These are phyloP conservation scores for Orthosia cruda DNA, from an alignment of 2,888 invertebrate genomes.

Conservation along the genomic window DNA sequence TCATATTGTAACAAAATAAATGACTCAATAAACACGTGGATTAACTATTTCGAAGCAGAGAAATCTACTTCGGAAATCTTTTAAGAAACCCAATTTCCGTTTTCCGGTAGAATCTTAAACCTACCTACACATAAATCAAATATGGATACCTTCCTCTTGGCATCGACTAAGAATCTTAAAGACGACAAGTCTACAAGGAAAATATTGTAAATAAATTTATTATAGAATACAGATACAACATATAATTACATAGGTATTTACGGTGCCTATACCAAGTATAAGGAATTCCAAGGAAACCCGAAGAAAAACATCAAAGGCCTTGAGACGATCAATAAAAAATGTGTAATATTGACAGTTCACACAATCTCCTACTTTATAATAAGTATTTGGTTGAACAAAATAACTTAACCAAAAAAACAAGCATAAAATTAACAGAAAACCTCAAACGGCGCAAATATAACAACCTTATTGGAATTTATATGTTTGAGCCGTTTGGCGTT, in stretches of 20 bases:
- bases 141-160: not conserved
- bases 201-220: conserved; percentile 18
- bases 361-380: not conserved
- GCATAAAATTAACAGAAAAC: too few species aligned
- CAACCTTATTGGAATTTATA: too few species aligned
- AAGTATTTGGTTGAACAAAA: conserved; percentile 11
- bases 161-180: not conserved
- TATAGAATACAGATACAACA: too few species aligned
- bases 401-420: not conserved
- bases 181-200: conserved; percentile 22
- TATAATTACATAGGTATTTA: not conserved
- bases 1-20: too few species aligned
- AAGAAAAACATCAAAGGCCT: not conserved
- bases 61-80: not conserved
- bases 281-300: conserved; percentile 4
- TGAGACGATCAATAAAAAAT: not conserved
- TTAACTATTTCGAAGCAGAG: not conserved
- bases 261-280: conserved; percentile 7
- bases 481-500: too few species aligned
- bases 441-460: too few species aligned
- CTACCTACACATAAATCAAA: not conserved
- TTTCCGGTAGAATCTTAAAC: not conserved
- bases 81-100: not conserved
- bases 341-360: not conserved
- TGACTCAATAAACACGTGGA: not conserved